These are phyloP conservation scores for Oscheius onirici DNA, from an alignment of 2,888 invertebrate species.

Conservation along the genomic window DNA sequence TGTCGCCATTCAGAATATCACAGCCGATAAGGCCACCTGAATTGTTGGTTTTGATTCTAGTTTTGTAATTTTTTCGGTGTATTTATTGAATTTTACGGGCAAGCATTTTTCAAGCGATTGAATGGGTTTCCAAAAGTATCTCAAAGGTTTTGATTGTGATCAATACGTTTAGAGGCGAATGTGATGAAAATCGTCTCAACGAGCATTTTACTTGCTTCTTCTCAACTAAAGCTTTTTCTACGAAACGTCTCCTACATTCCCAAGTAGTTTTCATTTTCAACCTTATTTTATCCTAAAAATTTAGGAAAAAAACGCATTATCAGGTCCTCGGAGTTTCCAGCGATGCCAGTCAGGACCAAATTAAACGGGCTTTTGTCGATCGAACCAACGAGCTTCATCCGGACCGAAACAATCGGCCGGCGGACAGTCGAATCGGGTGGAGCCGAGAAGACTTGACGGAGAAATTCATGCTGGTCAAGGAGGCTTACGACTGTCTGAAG, in stretches of 20 bases:
- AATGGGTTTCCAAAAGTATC: not conserved
- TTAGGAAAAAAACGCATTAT: constrained; percentile 36
- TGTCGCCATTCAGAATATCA: constrained; percentile 88
- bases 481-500: constrained; percentile 33
- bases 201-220: not conserved
- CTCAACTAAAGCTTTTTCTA: not conserved
- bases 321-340: constrained; percentile 59
- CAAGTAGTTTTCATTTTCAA: not conserved
- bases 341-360: constrained; percentile 54
- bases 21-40: constrained; percentile 78
- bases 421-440: constrained; percentile 26
- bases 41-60: constrained; percentile 27
- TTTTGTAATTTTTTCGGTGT: not conserved
- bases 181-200: not conserved
- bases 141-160: not conserved
- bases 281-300: not conserved
- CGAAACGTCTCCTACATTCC: constrained; percentile 1
- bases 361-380: constrained; percentile 64
- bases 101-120: not conserved
- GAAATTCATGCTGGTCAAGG: constrained; percentile 34
- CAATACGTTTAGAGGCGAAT: not conserved
- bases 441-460: constrained; percentile 24
- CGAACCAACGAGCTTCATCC: constrained; percentile 59
- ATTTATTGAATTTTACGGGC: constrained; percentile 17
- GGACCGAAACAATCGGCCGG: not conserved